Conservation (phyloP, 1,140 invertebrate species). For the Drosophila lowei region DNA sequence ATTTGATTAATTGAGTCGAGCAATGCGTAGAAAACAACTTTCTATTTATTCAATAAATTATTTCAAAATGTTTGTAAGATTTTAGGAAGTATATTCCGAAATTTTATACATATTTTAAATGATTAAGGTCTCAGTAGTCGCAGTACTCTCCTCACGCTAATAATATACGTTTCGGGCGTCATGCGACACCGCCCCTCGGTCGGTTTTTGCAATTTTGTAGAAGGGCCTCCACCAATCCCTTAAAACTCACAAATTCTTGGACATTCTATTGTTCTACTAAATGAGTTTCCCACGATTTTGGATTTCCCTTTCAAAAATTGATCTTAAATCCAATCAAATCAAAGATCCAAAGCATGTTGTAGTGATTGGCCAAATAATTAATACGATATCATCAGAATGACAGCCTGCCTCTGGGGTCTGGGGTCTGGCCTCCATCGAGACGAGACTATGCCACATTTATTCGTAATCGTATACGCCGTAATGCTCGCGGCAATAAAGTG, state of each 20-base stretch:
- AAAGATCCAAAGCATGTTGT: constrained; percentile 30
- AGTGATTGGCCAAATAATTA: constrained; percentile 40
- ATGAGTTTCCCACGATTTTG: constrained; percentile 18
- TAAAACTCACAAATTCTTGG: no score
- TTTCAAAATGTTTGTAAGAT: no score
- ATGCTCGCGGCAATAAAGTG: constrained; percentile 12
- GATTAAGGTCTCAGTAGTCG: no score
- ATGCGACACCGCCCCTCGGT: no score
- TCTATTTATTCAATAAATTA: constrained; percentile 3
- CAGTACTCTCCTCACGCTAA: no score
- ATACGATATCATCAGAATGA: constrained; percentile 40
- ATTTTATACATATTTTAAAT: no score
- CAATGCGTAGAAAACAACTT: constrained; percentile 4
- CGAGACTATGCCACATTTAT: no score
- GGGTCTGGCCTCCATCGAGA: constrained; percentile 22
- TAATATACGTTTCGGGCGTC: no score
- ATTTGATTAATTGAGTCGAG: no score
- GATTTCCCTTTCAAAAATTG: constrained; percentile 22
- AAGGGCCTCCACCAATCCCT: neutral
- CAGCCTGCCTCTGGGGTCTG: neutral
- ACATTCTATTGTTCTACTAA: neutral
- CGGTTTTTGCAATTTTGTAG: neutral
- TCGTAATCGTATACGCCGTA: no score
- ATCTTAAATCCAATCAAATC: constrained; percentile 1
- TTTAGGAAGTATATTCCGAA: no score